These are phyloP conservation scores for Zingel zingel DNA, from an alignment of 2,113 vertebrate species.

Conservation along the genomic window DNA sequence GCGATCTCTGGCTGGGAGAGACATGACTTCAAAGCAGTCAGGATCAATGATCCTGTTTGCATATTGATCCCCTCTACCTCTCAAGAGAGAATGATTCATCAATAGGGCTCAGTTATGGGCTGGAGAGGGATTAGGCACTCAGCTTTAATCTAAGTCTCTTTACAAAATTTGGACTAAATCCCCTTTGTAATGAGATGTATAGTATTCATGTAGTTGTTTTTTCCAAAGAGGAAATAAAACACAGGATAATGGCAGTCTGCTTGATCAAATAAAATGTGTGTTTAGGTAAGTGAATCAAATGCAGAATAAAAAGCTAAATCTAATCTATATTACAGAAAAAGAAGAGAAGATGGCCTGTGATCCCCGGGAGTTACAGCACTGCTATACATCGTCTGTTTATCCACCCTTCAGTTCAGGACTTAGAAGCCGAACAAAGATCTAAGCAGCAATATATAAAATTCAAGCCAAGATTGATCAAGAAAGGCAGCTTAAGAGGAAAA, in stretches of 20 bases:
- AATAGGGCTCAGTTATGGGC: conserved; percentile 70
- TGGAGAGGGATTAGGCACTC: conserved; percentile 73
- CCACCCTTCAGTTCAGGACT: conserved; percentile 29
- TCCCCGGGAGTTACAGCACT: conserved; percentile 4
- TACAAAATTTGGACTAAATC: conserved; percentile 72
- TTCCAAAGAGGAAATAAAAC: conserved; percentile 23
- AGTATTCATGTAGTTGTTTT: conserved; percentile 41
- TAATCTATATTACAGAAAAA: not conserved
- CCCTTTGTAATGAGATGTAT: conserved; percentile 69
- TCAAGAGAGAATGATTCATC: conserved; percentile 64
- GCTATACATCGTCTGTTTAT: conserved; percentile 30
- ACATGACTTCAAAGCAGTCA: conserved; percentile 80
- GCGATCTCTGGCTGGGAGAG: conserved; percentile 72
- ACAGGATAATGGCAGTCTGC: not conserved
- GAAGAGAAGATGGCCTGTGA: not conserved
- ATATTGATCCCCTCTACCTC: conserved; percentile 73
- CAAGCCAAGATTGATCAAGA: not conserved
- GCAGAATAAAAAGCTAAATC: conserved; percentile 7
- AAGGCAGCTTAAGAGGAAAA: not conserved
- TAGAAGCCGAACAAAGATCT: conserved; percentile 5
- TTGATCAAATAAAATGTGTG: conserved; percentile 20
- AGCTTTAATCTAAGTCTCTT: conserved; percentile 72
- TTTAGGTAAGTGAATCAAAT: conserved; percentile 8
- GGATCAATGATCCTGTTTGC: conserved; percentile 82
- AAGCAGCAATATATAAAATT: not conserved